phyloP scores from a whole-genome alignment of 1,140 invertebrate species.

The Pemphigus obesinymphae region DNA sequence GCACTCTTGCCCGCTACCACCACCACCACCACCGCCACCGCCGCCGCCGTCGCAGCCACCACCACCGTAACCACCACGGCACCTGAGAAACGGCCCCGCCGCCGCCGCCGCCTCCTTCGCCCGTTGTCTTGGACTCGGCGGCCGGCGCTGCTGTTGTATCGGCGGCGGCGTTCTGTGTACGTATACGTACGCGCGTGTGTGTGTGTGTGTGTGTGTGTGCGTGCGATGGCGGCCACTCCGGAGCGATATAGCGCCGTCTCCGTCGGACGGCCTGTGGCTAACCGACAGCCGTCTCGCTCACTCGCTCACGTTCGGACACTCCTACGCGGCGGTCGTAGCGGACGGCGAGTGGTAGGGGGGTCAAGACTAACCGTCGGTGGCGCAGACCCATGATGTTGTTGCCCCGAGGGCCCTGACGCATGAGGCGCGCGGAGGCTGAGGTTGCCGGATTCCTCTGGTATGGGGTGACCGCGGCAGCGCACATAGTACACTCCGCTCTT shows the following conservation, averaged over 20 bases:
- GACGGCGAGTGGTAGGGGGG: not conserved
- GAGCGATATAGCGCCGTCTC: not conserved
- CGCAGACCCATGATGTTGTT: constrained; percentile 1
- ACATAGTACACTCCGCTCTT: too few relatives aligned
- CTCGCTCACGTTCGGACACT: constrained; percentile 20
- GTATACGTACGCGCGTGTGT: not conserved
- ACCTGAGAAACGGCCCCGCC: not conserved
- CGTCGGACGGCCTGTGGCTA: not conserved
- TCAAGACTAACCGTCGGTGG: not conserved
- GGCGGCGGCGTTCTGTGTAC: not conserved
- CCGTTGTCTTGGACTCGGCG: constrained; percentile 18
- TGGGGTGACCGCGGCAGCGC: not conserved
- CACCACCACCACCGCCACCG: not conserved
- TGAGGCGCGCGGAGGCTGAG: not conserved
- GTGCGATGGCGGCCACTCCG: not conserved
- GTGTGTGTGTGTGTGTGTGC: not conserved
- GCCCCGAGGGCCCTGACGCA: constrained; percentile 7
- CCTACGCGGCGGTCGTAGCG: not conserved
- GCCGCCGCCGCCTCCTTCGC: not conserved
- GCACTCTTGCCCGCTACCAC: not conserved
- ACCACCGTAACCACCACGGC: not conserved
- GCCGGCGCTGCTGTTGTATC: not conserved
- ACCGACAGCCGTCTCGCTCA: not conserved
- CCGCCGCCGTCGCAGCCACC: not conserved
- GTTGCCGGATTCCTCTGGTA: constrained; percentile 19